Evolutionary conservation across 1,140 invertebrate genomes (phyloP).

Genomic region (Danaus melanippus): DNA sequence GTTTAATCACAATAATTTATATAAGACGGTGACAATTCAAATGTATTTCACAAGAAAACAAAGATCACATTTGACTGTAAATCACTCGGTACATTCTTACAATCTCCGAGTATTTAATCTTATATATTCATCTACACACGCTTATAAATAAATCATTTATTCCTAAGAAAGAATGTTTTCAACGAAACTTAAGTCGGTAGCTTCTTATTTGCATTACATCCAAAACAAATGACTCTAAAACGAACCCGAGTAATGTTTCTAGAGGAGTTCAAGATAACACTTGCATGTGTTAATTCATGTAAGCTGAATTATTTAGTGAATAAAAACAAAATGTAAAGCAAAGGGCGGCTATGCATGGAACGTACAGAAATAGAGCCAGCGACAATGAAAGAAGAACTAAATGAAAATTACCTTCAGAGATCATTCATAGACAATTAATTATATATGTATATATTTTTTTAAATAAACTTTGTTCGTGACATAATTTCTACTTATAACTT

Average conservation of each 20-base stretch:
- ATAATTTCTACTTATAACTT: no score
- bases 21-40: constrained; percentile 19
- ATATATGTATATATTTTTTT: no score
- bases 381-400: constrained; percentile 10
- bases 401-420: constrained; percentile 3
- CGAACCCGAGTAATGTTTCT: no score
- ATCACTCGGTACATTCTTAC: constrained; percentile 11
- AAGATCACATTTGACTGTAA: constrained; percentile 12
- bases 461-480: no score
- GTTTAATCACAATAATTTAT: no score
- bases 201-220: constrained; percentile 13
- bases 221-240: no score
- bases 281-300: no score
- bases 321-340: background rate
- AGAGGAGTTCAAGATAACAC: no score
- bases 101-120: constrained; percentile 9
- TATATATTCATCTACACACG: constrained; percentile 19
- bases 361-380: constrained; percentile 8
- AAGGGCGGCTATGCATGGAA: constrained; percentile 5
- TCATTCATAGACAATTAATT: no score
- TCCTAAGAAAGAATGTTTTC: constrained; percentile 30
- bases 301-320: no score
- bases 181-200: constrained; percentile 24
- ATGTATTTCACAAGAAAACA: constrained; percentile 24
- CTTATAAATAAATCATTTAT: constrained; percentile 36